Base-by-base conservation (phyloP, 2,888 invertebrate genomes). In the Smittia aterrima region DNA sequence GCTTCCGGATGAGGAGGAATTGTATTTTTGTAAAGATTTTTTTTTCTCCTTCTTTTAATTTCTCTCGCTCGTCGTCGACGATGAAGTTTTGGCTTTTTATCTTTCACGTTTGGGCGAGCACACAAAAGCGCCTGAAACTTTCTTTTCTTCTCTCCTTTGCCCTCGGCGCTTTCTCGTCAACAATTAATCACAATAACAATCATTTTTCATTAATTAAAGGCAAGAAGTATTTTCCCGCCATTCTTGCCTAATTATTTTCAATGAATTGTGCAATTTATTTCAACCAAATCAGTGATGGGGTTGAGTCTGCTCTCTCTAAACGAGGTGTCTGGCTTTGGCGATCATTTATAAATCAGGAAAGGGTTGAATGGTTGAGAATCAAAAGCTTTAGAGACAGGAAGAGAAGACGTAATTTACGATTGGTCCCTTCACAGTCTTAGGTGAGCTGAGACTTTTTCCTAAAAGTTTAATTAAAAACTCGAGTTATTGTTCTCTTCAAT, bases 231-330 rank as follows among this genome's bases (percentile, higher is more conserved):
- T 66, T 27, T 18, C 22, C 20, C 24, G 24, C 38, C 24, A 58
- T 58, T 41, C 20, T 68, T 68, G 41, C 18, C 68, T 68, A 68
- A 68, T 68, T 68, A 68, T 68, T 68, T 68, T 68, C 47, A 68
- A 68, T 68, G 41, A 68, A 68, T 47, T 68, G 47, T 68, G 68
- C 68, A 68, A 68, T 68, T 68, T 68, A 47, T 68, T 68, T 47
- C 24, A 58, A 3, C 58, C 7, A 58, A 22, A 58, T 58, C 20
- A 47, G 47, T 7, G 47, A 3, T 13, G 16, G 47, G 13, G 16
- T n/a, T 7, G 47, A 47, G 13, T n/a, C 16, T 47, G 7, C 47
- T 38, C 11, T 38, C 38, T 7, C 11, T 11, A 38, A 38, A 38
- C 38, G 38, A n/a, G 38, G 6, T 38, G 4, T 38, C 38, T 38